These are phyloP conservation scores for Zhuqinia jingwanae DNA, from an alignment of 2,888 invertebrate species.

Conservation along the genomic window DNA sequence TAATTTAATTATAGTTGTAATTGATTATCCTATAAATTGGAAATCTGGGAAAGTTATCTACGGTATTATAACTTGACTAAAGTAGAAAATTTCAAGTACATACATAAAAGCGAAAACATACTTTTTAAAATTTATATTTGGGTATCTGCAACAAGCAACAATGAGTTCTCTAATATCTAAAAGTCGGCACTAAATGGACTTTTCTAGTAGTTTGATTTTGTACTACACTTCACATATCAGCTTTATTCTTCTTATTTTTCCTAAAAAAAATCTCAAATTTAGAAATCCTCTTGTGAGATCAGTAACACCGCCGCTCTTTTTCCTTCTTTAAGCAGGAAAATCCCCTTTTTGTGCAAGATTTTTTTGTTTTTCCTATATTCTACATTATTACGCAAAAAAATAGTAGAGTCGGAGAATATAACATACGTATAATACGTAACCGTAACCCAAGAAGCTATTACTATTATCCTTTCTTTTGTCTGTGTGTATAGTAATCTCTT, in stretches of 20 bases:
- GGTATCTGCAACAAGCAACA: no score
- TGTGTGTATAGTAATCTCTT: not conserved
- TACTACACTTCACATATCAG: not conserved
- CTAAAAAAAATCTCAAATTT: not conserved
- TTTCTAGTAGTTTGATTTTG: conserved; percentile 34
- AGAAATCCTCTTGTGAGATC: conserved; percentile 32
- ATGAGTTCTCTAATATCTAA: no score
- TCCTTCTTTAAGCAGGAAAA: not conserved
- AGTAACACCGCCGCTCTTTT: not conserved
- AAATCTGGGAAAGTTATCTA: no score
- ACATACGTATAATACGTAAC: no score
- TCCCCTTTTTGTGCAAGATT: not conserved
- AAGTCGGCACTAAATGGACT: conserved; percentile 64
- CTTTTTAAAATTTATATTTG: no score
- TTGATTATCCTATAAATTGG: no score
- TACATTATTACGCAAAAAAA: conserved; percentile 15
- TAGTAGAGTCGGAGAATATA: no score
- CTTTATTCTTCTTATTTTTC: not conserved
- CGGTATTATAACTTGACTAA: no score
- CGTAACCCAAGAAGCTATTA: conserved; percentile 38
- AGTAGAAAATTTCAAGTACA: no score
- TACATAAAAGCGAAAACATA: no score
- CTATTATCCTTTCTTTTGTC: conserved; percentile 10
- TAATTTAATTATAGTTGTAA: no score
- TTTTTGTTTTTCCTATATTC: not conserved